A percentile compares a stretch with the other conserved stretches of the same genome.
Conservation (phyloP, 2,113 vertebrate genomes). For the Carettochelys insculpta region DNA sequence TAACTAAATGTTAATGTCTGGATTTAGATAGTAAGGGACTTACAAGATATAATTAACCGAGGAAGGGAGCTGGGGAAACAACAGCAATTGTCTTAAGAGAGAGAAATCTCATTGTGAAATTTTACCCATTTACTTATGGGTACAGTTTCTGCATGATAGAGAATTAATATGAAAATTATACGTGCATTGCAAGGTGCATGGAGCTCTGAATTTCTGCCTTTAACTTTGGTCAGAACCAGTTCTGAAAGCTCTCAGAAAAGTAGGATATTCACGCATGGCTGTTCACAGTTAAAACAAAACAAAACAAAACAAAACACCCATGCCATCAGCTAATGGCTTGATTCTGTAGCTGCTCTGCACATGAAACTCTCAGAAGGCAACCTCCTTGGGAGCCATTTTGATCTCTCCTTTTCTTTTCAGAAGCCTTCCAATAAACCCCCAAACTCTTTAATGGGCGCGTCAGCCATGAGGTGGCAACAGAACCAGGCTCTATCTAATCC, state of each 20-base stretch:
- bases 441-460: neutral
- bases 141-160: neutral
- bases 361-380: neutral
- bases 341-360: neutral
- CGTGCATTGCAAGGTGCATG: neutral
- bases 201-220: neutral
- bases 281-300: neutral
- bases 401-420: neutral
- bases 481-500: neutral
- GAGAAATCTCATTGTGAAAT: constrained; percentile 38
- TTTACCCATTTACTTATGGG: neutral
- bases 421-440: neutral
- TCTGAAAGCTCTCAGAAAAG: constrained; percentile 35
- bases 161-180: neutral
- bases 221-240: constrained; percentile 9
- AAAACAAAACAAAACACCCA: constrained; percentile 3
- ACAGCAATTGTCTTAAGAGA: constrained; percentile 67
- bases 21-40: constrained; percentile 53
- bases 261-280: neutral
- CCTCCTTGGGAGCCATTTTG: neutral
- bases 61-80: constrained; percentile 12
- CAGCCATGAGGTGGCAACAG: neutral
- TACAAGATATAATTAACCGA: constrained; percentile 70
- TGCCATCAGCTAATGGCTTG: neutral
- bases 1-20: constrained; percentile 61